Evolutionary conservation across 2,888 invertebrate species (phyloP).

Genomic region (Agrypnus murinus): DNA sequence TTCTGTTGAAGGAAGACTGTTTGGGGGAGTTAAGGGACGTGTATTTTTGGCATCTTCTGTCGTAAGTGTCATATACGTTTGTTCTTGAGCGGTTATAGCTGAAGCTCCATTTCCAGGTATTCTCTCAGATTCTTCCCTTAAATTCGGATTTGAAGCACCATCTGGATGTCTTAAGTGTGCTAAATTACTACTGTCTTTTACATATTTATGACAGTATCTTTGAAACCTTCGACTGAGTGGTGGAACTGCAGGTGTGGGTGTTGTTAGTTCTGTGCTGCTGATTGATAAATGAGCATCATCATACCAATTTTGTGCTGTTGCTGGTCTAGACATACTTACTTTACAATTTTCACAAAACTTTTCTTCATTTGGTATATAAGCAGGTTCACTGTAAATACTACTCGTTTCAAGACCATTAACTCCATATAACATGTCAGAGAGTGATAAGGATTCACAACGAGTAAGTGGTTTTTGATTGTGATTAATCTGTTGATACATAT

Average conservation of each 20-base stretch:
- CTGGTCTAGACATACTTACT: constrained; percentile 80
- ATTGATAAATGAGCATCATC: constrained; percentile 73
- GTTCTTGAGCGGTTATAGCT: constrained; percentile 58
- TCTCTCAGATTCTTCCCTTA: constrained; percentile 80
- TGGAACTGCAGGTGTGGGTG: constrained; percentile 59
- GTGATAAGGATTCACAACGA: constrained; percentile 81
- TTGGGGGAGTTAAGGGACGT: constrained; percentile 73
- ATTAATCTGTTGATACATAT: constrained; percentile 73
- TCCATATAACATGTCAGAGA: constrained; percentile 81
- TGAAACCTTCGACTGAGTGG: constrained; percentile 73
- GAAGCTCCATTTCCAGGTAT: constrained; percentile 78
- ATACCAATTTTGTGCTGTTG: constrained; percentile 80
- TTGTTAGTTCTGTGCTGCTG: constrained; percentile 72
- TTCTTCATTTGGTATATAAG: constrained; percentile 80
- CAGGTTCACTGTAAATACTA: constrained; percentile 91
- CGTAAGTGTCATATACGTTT: constrained; percentile 59
- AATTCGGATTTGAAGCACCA: constrained; percentile 94
- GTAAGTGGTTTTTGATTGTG: constrained; percentile 70
- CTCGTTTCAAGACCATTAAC: constrained; percentile 78
- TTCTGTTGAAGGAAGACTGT: constrained; percentile 78
- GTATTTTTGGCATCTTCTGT: constrained; percentile 69
- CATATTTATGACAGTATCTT: constrained; percentile 76
- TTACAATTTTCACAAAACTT: constrained; percentile 86
- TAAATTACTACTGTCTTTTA: constrained; percentile 74
- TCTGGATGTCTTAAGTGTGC: constrained; percentile 91